phyloP scores from a whole-genome alignment of 2,888 invertebrate species.

The Branchipolynoe longqiensis region DNA sequence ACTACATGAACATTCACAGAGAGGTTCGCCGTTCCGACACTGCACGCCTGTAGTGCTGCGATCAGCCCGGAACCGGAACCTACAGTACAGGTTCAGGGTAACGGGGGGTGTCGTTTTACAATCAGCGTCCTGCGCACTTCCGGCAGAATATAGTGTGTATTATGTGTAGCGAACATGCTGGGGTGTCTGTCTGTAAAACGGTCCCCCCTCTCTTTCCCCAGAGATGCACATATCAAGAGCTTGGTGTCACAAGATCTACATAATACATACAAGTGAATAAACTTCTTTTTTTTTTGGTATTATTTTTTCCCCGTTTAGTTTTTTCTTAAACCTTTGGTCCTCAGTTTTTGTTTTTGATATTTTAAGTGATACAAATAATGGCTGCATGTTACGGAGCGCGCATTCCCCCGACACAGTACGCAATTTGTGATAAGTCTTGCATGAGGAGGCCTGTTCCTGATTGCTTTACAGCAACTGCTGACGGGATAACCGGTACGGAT shows the following conservation, averaged over 20 bases:
- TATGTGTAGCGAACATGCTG: too few relatives aligned
- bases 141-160: too few relatives aligned
- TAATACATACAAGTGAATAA: neutral
- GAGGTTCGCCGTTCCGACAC: neutral
- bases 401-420: neutral
- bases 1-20: neutral
- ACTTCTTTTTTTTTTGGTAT: neutral
- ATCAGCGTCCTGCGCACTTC: neutral
- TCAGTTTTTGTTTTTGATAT: neutral
- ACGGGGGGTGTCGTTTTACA: neutral
- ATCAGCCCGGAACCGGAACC: neutral
- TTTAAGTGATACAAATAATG: conserved; percentile 35
- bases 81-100: neutral
- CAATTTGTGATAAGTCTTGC: neutral
- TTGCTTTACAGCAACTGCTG: too few relatives aligned
- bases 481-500: too few relatives aligned
- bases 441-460: too few relatives aligned
- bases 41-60: neutral
- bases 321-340: neutral
- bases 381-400: neutral
- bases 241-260: neutral
- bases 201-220: neutral
- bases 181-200: too few relatives aligned
- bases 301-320: too few relatives aligned
- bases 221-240: neutral